phyloP scores from a whole-genome alignment of 2,888 invertebrate genomes.

The Poecilus cupreus region DNA sequence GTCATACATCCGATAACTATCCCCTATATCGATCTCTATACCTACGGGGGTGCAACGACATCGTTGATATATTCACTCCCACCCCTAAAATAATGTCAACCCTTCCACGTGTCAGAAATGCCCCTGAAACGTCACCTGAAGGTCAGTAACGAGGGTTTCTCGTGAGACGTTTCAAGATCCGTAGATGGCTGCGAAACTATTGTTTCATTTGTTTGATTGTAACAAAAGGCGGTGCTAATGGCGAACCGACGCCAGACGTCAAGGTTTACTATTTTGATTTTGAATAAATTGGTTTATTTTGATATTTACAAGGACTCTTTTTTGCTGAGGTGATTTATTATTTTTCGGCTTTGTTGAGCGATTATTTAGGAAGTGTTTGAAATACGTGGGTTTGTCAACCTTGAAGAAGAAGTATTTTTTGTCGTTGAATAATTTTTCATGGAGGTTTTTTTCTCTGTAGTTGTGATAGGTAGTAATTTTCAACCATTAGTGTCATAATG shows the following conservation, averaged over 20 bases:
- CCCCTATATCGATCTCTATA: conserved; percentile 6
- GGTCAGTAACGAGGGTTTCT: conserved; percentile 25
- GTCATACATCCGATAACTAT: conserved; percentile 17
- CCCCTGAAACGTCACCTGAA: conserved; percentile 21
- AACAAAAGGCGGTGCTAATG: conserved; percentile 28
- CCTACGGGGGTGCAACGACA: conserved; percentile 23
- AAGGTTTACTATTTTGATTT: background rate
- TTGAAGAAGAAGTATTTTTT: background rate
- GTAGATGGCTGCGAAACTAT: conserved; percentile 11
- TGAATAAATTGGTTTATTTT: conserved; percentile 9
- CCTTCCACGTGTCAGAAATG: conserved; percentile 16
- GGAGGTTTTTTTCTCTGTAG: background rate
- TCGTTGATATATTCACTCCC: background rate
- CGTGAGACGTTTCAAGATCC: conserved; percentile 2
- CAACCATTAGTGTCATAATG: background rate
- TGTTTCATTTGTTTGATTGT: conserved; percentile 31
- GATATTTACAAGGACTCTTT: background rate
- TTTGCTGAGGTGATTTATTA: conserved; percentile 8
- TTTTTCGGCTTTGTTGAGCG: background rate
- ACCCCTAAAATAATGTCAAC: background rate
- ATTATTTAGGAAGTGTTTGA: conserved; percentile 1
- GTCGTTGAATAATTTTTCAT: background rate
- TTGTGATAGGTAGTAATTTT: conserved; percentile 15
- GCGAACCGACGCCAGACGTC: background rate
- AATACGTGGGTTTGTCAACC: background rate